Evolutionary conservation across 2,888 invertebrate genomes (phyloP).

Genomic region (Orthonychiurus folsomi): DNA sequence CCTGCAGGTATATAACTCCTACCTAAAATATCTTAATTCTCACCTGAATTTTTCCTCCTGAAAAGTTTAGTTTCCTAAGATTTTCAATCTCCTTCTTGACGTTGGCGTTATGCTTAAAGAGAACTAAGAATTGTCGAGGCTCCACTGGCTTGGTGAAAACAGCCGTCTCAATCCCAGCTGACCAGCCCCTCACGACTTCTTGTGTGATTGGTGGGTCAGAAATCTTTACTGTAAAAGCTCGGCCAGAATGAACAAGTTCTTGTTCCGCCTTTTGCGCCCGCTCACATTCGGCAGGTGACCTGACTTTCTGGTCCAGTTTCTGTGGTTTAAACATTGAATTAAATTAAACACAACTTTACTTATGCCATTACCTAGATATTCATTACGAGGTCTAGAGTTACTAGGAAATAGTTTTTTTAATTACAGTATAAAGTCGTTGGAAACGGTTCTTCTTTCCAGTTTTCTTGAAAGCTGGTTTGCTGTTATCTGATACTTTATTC

Average conservation of each 20-base stretch:
- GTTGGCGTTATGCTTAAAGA: conserved; percentile 30
- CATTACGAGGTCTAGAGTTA: no score
- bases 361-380: no score
- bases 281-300: conserved; percentile 27
- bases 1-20: neutral
- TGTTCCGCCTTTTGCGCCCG: conserved; percentile 32
- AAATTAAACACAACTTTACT: no score
- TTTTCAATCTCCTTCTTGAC: conserved; percentile 36
- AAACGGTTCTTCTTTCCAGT: conserved; percentile 24
- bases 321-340: no score
- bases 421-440: conserved; percentile 30
- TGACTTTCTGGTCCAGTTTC: conserved; percentile 21
- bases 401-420: neutral
- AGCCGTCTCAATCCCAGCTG: conserved; percentile 27
- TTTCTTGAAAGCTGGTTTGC: conserved; percentile 6
- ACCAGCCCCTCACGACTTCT: conserved; percentile 27
- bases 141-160: conserved; percentile 34
- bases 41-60: conserved; percentile 26
- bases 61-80: conserved; percentile 27
- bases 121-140: conserved; percentile 32
- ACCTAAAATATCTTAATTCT: conserved; percentile 2
- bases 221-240: conserved; percentile 27
- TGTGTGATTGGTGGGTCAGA: conserved; percentile 24
- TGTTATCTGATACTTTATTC: conserved; percentile 11
- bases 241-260: conserved; percentile 21